A percentile compares a stretch with the other conserved stretches of the same genome.
These are phyloP conservation scores for Mactromeris polynyma DNA, from an alignment of 2,888 invertebrate species.

Conservation along the genomic window DNA sequence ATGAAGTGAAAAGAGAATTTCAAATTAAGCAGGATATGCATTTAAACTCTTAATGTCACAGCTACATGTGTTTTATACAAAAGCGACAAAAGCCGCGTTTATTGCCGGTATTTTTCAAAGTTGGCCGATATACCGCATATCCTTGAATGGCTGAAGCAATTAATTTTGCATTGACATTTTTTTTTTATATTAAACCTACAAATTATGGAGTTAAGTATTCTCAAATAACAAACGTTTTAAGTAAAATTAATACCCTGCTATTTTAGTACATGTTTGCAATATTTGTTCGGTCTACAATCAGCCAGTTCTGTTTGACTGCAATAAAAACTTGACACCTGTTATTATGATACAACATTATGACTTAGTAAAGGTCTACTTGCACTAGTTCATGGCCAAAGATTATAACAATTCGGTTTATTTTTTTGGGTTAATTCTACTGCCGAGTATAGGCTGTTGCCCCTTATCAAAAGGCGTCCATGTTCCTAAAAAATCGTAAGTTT, in stretches of 20 bases:
- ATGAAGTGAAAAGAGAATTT: constrained; percentile 6
- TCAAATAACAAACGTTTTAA: neutral
- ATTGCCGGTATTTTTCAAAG: neutral
- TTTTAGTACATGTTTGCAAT: neutral
- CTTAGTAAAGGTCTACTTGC: constrained; percentile 3
- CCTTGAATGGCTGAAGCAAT: neutral
- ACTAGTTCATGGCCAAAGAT: neutral
- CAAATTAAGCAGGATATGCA: constrained; percentile 3
- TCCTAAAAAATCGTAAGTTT: too few relatives aligned
- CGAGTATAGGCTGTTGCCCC: too few relatives aligned
- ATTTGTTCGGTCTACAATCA: neutral
- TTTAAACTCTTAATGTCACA: neutral
- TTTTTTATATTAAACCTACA: constrained; percentile 14
- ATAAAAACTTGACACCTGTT: constrained; percentile 1
- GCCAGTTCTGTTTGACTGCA: neutral
- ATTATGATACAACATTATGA: neutral
- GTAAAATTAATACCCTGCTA: neutral
- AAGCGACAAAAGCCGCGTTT: neutral
- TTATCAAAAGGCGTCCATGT: too few relatives aligned
- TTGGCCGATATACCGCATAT: neutral
- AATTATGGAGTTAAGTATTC: constrained; percentile 4
- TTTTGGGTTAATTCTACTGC: too few relatives aligned
- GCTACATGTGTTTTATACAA: neutral
- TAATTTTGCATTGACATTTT: constrained; percentile 1
- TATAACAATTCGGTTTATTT: too few relatives aligned